Percentiles rank a stretch among this genome's conserved stretches.
Evolutionary conservation across 2,113 vertebrate genomes (phyloP).

Genomic region (Anas platyrhynchos): DNA sequence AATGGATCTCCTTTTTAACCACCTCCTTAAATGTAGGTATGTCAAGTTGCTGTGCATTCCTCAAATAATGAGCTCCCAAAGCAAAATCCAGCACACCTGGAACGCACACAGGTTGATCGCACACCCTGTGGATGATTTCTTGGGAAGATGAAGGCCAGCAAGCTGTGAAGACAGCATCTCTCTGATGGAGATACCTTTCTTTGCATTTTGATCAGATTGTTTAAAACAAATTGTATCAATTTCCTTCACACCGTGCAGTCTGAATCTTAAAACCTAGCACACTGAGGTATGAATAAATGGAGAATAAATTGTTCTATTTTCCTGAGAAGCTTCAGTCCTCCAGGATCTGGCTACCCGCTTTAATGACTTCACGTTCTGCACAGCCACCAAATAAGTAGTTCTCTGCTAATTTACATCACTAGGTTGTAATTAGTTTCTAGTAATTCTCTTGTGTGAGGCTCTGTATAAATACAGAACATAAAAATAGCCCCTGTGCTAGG

Average conservation of each 20-base stretch:
- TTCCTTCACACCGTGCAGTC: not conserved
- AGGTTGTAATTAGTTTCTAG: slow-evolving; percentile 21
- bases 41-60: not conserved
- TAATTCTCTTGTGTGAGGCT: not conserved
- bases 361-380: not conserved
- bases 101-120: accelerated
- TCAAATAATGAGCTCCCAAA: not conserved
- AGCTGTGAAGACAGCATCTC: not conserved
- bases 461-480: not conserved
- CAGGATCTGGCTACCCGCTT: not conserved
- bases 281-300: not conserved
- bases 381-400: not conserved
- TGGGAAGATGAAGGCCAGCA: not conserved
- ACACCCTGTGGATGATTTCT: not conserved
- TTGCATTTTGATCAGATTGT: not conserved
- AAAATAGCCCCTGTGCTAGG: not conserved
- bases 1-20: not conserved
- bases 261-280: not conserved
- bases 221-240: not conserved
- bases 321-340: not conserved
- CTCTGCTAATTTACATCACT: not conserved
- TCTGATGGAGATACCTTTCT: not conserved
- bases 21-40: not conserved
- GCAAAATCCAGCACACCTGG: not conserved
- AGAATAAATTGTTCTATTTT: not conserved